Evolutionary conservation across 2,888 invertebrate genomes (phyloP).

Genomic region (Habrosyne pyritoides): DNA sequence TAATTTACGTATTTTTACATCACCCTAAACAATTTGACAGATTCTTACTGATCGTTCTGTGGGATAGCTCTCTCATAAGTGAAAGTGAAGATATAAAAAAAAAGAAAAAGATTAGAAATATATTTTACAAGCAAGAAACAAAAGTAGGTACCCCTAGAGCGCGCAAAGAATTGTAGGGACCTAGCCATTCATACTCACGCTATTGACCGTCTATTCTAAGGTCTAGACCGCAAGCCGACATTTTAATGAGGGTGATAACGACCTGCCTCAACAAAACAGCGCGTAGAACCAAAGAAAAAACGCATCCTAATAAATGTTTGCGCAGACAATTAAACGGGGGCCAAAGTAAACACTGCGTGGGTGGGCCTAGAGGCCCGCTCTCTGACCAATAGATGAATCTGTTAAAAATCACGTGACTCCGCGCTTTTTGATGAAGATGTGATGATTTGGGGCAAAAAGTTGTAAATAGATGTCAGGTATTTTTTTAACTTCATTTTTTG

Average conservation of each 20-base stretch:
- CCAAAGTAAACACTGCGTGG: slow-evolving; percentile 65
- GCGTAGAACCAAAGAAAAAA: slow-evolving; percentile 36
- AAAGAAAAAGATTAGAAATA: too few species aligned
- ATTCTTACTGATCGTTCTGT: too few species aligned
- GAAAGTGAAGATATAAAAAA: too few species aligned
- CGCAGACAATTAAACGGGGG: slow-evolving; percentile 73
- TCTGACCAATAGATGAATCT: slow-evolving; percentile 28
- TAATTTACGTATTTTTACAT: too few species aligned
- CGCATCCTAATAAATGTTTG: slow-evolving; percentile 68
- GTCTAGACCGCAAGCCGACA: slow-evolving; percentile 17
- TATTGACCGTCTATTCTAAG: background rate
- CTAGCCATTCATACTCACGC: background rate
- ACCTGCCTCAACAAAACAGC: slow-evolving; percentile 49
- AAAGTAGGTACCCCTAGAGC: too few species aligned
- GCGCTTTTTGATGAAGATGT: slow-evolving; percentile 43
- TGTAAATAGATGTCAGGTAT: slow-evolving; percentile 24
- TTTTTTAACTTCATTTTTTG: slow-evolving; percentile 10
- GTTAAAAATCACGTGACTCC: slow-evolving; percentile 56
- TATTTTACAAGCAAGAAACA: too few species aligned
- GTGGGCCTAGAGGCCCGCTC: slow-evolving; percentile 55
- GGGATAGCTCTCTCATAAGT: too few species aligned
- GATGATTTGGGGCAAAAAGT: slow-evolving; percentile 21
- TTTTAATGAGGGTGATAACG: slow-evolving; percentile 23
- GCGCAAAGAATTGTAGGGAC: too few species aligned
- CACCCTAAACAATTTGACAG: too few species aligned